Evolutionary conservation across 2,113 vertebrate species (phyloP), one percentile per base, ranked within the genome.

Genomic region (Ursus arctos): DNA sequence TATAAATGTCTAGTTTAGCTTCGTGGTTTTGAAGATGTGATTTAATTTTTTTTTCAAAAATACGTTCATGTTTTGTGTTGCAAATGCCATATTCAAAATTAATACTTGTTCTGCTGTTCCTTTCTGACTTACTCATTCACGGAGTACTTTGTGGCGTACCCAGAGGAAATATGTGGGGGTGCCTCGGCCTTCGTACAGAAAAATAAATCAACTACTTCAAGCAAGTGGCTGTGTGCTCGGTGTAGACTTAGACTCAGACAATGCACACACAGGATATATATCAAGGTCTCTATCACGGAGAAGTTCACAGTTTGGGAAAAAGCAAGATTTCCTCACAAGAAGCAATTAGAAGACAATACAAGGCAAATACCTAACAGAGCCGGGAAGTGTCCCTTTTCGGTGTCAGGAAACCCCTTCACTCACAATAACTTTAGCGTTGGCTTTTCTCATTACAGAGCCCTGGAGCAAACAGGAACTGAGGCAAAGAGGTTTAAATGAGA

Each of bases 401-500:
- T 36, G 2, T 84, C 92, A 96, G 96, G 95, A 96, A 97, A 85
- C 69, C 31, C 80, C n/a, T 89, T 94, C 61, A 18, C 69, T 94
- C 53, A 33, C 76, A 84, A 65, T 59, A 61, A 93, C 49, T 88
- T 94, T 59, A 57, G 71, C n/a, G 26, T 94, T 95, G 97, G 96
- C 57, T 96, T 95, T 92, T 87, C 95, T 96, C 49, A 40, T 81
- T 87, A 77, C 33, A 55, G 55, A 91, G 18, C 43, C 24, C n/a
- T 28, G 74, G 91, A 98, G 84, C 92, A 95, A 97, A 97, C 92
- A 97, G 96, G 94, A 98, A 93, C 49, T 55, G 3, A 63, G 87
- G 71, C 71, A 92, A 92, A 90, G 51, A 93, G 26, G 76, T 65
- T 92, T 95, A 82, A 96, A 91, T 95, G 71, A 69, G 92, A 92